Percentiles rank a stretch among this genome's conserved stretches.
phyloP scores from a whole-genome alignment of 1,140 invertebrate species.

The Phortica variegata region DNA sequence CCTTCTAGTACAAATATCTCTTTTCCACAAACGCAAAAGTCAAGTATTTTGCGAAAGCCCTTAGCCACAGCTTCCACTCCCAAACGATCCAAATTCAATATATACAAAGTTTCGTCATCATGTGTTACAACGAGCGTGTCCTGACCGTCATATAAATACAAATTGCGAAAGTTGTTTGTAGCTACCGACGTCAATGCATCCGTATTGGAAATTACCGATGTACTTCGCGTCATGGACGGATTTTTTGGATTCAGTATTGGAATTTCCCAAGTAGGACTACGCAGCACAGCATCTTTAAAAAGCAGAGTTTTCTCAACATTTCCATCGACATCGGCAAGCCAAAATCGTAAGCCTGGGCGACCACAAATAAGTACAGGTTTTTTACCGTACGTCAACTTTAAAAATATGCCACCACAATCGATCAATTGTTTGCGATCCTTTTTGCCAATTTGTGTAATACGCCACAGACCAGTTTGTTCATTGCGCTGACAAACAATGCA shows the following conservation, averaged over 20 bases:
- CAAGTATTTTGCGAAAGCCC: conserved; percentile 55
- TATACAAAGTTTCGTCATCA: conserved; percentile 69
- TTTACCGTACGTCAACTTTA: conserved; percentile 17
- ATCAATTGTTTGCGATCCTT: conserved; percentile 77
- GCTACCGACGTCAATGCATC: conserved; percentile 40
- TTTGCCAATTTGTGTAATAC: conserved; percentile 77
- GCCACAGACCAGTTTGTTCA: conserved; percentile 60
- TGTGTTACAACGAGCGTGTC: conserved; percentile 75
- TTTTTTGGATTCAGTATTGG: conserved; percentile 68
- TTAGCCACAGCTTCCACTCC: conserved; percentile 60
- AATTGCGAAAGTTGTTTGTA: conserved; percentile 65
- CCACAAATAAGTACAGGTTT: conserved; percentile 59
- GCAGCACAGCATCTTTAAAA: conserved; percentile 71
- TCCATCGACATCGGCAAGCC: conserved; percentile 75
- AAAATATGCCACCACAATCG: conserved; percentile 42
- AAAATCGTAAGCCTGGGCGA: conserved; percentile 76
- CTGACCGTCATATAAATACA: conserved; percentile 68
- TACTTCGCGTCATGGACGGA: conserved; percentile 7
- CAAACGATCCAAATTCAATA: conserved; percentile 70
- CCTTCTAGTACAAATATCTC: conserved; percentile 77
- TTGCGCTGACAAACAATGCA: conserved; percentile 73
- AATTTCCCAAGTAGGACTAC: conserved; percentile 63
- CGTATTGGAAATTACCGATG: background rate
- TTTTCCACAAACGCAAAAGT: conserved; percentile 45
- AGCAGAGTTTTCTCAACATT: conserved; percentile 81